phyloP scores from a whole-genome alignment of 2,113 vertebrate genomes.

The Pterophyllum scalare region DNA sequence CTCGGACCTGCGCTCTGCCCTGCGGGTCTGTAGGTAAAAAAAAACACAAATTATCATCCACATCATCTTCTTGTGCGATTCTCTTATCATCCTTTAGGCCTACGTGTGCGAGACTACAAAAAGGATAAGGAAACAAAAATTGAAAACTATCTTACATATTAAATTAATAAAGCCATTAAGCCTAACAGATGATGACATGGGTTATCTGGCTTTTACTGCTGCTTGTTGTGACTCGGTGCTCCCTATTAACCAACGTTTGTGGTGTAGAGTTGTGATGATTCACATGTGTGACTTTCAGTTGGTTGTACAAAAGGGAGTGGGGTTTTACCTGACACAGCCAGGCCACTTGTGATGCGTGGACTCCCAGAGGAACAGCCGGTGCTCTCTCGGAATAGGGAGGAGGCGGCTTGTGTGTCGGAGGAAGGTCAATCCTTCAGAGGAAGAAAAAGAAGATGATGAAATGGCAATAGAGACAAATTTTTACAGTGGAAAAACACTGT shows the following conservation, averaged over 20 bases:
- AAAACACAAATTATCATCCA: neutral
- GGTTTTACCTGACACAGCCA: constrained; percentile 79
- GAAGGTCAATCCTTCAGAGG: constrained; percentile 81
- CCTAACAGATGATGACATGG: neutral
- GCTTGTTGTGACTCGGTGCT: constrained; percentile 25
- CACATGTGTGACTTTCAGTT: constrained; percentile 5
- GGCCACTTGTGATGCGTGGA: constrained; percentile 77
- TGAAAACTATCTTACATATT: constrained; percentile 35
- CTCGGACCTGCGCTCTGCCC: constrained; percentile 59
- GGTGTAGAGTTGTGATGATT: constrained; percentile 2
- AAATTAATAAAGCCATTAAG: constrained; percentile 36
- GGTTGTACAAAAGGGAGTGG: neutral
- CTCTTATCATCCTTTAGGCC: neutral
- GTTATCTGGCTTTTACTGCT: neutral
- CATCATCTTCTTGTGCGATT: neutral
- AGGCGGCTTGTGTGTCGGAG: constrained; percentile 84
- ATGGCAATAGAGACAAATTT: neutral
- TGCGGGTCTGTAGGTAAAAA: constrained; percentile 57
- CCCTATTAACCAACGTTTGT: neutral
- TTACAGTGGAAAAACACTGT: neutral
- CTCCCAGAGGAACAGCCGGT: constrained; percentile 71
- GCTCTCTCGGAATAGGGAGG: constrained; percentile 78
- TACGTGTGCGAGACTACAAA: constrained; percentile 14
- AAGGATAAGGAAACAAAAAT: constrained; percentile 30
- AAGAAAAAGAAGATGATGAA: constrained; percentile 10